Base-by-base conservation (phyloP, 2,797 vertebrate genomes). In the Paguma larvata region DNA sequence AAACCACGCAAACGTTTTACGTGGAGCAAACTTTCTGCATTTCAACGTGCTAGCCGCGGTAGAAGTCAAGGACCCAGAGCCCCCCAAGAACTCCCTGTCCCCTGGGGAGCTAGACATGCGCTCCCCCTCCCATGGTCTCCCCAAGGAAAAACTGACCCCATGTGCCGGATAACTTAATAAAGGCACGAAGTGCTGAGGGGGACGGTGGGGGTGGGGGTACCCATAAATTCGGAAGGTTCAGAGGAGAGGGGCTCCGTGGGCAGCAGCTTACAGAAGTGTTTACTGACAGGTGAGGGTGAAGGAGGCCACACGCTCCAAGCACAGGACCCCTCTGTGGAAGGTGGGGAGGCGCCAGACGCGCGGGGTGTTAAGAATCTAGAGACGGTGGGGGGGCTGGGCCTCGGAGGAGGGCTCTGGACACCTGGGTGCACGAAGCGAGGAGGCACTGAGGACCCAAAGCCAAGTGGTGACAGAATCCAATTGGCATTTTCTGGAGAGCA, bases 301-400 rank as follows among this genome's bases (percentile, higher is more conserved):
- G 48, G 34, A 5, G 48, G 21, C 16, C 1, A 16, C 23, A 10
- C 0, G 2, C 18, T 15, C 0, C 21, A 1, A 44, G 83, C n/a
- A 3, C 2, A n/a, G 27, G 15, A 5, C 13, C 16, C 27, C 14
- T 10, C 44, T 2, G 21, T 0, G 16, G 65, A n/a, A n/a, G 5
- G 56, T 1, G 9, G 23, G 73, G 5, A 3, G 65, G 30, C 0
- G 1, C 32, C 27, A 13, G 11, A 48, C 8, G 11, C 6, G 1
- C 23, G 18, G 51, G 5, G 5, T 0, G 14, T 25, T 2, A 53
- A 83, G 46, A 82, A 38, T 72, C 59, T 1, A 14, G 51, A 9
- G 12, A 4, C 1, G 0, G 2, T 0, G 2, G 2, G 3, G 44
- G 30, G 56, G 34, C 53, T 32, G 5, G 51, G 51, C 4, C 10